Evolutionary conservation across 2,888 invertebrate species (phyloP).

Genomic region (Elysia crispata): DNA sequence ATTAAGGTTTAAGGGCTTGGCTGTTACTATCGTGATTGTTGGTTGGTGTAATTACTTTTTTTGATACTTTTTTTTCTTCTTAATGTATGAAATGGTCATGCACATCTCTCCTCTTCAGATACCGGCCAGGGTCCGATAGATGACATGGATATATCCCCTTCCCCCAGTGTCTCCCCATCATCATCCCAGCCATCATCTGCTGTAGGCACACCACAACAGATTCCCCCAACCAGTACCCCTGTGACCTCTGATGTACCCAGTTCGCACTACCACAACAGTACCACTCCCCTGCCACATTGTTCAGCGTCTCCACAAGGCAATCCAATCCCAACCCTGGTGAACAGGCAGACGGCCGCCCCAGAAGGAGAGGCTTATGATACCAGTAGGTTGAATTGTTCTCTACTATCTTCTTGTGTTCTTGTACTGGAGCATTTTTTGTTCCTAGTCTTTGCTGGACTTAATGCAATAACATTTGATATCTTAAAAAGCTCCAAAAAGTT

Average conservation of each 20-base stretch:
- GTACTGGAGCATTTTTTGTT: too few species aligned
- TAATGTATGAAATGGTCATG: too few species aligned
- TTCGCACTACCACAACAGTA: slow-evolving; percentile 23
- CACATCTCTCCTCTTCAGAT: slow-evolving; percentile 32
- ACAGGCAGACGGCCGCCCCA: slow-evolving; percentile 38
- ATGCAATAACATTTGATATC: too few species aligned
- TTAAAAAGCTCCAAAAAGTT: too few species aligned
- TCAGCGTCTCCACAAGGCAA: slow-evolving; percentile 33
- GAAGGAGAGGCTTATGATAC: slow-evolving; percentile 43
- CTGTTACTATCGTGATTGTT: too few species aligned
- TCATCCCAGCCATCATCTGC: slow-evolving; percentile 55
- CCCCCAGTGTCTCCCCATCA: slow-evolving; percentile 81
- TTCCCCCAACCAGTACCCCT: slow-evolving; percentile 54
- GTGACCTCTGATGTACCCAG: slow-evolving; percentile 20
- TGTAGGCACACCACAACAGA: slow-evolving; percentile 59
- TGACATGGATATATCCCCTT: slow-evolving; percentile 96
- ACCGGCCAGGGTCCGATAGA: slow-evolving; percentile 81
- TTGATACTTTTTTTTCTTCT: too few species aligned
- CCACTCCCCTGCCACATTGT: slow-evolving; percentile 30
- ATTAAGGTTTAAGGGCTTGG: too few species aligned
- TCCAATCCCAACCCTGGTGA: slow-evolving; percentile 46
- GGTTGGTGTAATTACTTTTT: too few species aligned
- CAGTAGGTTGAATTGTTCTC: slow-evolving; percentile 41
- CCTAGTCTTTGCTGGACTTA: too few species aligned
- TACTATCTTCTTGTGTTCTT: too few species aligned